Percentiles rank a stretch among this genome's conserved stretches.
Evolutionary conservation across 2,888 invertebrate genomes (phyloP).

Genomic region (Dryadula phaetusa): DNA sequence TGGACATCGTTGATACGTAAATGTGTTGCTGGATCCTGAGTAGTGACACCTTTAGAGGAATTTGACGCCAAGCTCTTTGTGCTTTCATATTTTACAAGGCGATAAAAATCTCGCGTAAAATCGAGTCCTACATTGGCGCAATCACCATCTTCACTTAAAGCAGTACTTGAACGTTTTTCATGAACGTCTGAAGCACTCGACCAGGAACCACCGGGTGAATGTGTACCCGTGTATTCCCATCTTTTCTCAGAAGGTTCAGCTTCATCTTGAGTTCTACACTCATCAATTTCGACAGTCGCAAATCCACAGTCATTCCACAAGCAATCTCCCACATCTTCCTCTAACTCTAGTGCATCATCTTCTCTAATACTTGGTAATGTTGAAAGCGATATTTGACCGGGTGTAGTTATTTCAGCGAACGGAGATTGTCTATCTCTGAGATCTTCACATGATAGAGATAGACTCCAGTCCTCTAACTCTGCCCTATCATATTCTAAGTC

Average conservation of each 20-base stretch:
- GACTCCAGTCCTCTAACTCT: constrained; percentile 91
- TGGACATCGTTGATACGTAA: constrained; percentile 77
- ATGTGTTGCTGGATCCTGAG: constrained; percentile 77
- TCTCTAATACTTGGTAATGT: constrained; percentile 90
- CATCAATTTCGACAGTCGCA: constrained; percentile 87
- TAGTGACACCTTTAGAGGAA: constrained; percentile 87
- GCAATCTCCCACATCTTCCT: constrained; percentile 89
- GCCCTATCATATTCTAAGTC: constrained; percentile 90
- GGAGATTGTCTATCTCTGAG: constrained; percentile 83
- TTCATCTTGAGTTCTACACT: constrained; percentile 84
- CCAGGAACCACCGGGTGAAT: constrained; percentile 86
- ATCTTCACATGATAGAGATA: constrained; percentile 89
- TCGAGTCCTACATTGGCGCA: constrained; percentile 88
- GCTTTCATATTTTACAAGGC: constrained; percentile 92
- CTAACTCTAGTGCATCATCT: constrained; percentile 88
- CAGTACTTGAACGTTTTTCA: constrained; percentile 89
- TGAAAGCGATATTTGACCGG: constrained; percentile 86
- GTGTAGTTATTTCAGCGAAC: constrained; percentile 82
- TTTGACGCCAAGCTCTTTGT: constrained; percentile 91
- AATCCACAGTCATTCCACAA: constrained; percentile 91
- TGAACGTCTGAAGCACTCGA: constrained; percentile 84
- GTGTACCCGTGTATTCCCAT: constrained; percentile 86
- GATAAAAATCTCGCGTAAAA: constrained; percentile 92
- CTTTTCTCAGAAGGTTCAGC: constrained; percentile 82
- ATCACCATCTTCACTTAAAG: constrained; percentile 88